phyloP scores from a whole-genome alignment of 2,888 invertebrate species.

The Caenorhabditis angaria region DNA sequence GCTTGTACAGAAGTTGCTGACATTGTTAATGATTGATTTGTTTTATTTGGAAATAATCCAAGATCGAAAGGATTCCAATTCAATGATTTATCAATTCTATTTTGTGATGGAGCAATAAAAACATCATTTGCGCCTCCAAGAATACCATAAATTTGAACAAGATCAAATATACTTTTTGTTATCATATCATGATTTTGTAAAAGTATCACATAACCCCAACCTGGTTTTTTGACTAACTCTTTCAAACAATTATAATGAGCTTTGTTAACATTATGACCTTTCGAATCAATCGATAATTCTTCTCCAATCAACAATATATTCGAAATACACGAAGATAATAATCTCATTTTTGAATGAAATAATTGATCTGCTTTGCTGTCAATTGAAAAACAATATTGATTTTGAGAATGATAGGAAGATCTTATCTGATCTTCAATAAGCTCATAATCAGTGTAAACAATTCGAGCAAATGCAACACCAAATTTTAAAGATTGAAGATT shows the following conservation, averaged over 20 bases:
- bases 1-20: slow-evolving; percentile 46
- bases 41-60: slow-evolving; percentile 22
- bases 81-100: slow-evolving; percentile 20
- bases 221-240: slow-evolving; percentile 41
- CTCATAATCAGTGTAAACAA: slow-evolving; percentile 48
- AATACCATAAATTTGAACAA: slow-evolving; percentile 34
- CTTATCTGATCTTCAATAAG: slow-evolving; percentile 48
- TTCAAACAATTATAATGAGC: slow-evolving; percentile 50
- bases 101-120: slow-evolving; percentile 37
- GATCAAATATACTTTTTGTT: slow-evolving; percentile 38
- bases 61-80: slow-evolving; percentile 41
- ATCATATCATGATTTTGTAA: slow-evolving; percentile 53
- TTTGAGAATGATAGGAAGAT: slow-evolving; percentile 46
- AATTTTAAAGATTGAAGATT: neutral
- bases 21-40: slow-evolving; percentile 26
- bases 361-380: slow-evolving; percentile 35
- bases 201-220: slow-evolving; percentile 48
- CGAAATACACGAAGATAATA: slow-evolving; percentile 42
- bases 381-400: slow-evolving; percentile 45
- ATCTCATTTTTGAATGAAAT: slow-evolving; percentile 37
- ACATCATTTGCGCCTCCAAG: slow-evolving; percentile 51
- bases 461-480: slow-evolving; percentile 48
- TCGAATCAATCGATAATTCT: slow-evolving; percentile 37
- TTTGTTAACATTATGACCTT: slow-evolving; percentile 44
- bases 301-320: slow-evolving; percentile 13